phyloP scores from a whole-genome alignment of 2,888 invertebrate species.

The Ernsta delagoae region DNA sequence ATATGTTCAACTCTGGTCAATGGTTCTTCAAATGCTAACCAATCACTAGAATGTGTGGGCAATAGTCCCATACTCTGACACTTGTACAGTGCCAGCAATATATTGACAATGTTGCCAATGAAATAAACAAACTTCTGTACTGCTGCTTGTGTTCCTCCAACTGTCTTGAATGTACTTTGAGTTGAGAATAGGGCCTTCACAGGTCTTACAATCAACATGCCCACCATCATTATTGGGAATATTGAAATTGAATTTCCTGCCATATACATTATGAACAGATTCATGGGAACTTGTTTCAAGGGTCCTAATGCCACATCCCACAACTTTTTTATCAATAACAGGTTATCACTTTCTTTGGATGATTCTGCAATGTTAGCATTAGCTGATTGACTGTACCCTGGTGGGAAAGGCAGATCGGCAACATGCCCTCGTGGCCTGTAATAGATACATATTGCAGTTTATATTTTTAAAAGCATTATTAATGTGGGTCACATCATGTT shows the following conservation, averaged over 20 bases:
- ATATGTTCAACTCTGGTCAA: conserved; percentile 93
- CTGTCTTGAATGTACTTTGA: conserved; percentile 95
- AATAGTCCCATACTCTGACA: conserved; percentile 99
- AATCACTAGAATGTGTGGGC: conserved; percentile 98
- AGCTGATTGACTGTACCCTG: conserved; percentile 92
- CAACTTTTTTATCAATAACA: conserved; percentile 95
- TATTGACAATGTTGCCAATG: conserved; percentile 96
- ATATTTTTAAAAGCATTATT: background rate
- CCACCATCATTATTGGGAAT: conserved; percentile 99
- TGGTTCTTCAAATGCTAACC: conserved; percentile 98
- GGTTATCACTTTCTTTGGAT: conserved; percentile 92
- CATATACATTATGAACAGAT: conserved; percentile 99
- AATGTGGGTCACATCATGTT: background rate
- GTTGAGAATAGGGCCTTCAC: conserved; percentile 97
- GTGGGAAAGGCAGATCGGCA: conserved; percentile 78
- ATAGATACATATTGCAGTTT: background rate
- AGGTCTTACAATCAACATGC: conserved; percentile 98
- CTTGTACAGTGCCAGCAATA: conserved; percentile 96
- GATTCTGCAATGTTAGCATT: conserved; percentile 90
- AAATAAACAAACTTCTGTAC: conserved; percentile 97
- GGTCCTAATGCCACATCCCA: conserved; percentile 99
- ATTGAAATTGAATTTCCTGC: conserved; percentile 99
- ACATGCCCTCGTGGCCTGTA: conserved; percentile 29
- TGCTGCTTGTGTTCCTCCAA: conserved; percentile 95
- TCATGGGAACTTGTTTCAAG: conserved; percentile 99